These are phyloP conservation scores for Peucedramus taeniatus DNA, from an alignment of 2,113 vertebrate species.

Conservation along the genomic window DNA sequence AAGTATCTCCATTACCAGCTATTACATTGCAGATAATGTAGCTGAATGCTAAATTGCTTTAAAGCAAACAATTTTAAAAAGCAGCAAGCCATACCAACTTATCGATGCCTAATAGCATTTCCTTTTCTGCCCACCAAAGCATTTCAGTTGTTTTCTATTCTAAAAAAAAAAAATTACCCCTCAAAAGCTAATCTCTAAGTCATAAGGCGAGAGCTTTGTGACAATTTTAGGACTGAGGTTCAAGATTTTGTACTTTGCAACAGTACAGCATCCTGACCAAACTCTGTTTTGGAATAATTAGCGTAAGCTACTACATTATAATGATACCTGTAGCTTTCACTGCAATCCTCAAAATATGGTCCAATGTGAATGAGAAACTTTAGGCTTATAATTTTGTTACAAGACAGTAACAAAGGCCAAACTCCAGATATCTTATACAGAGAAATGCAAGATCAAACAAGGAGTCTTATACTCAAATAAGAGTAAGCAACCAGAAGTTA, in stretches of 20 bases:
- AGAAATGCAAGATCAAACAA: background rate
- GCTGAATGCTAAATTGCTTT: background rate
- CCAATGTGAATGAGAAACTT: accelerated
- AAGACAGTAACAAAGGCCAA: background rate
- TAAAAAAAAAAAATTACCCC: background rate
- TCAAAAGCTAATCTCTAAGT: background rate
- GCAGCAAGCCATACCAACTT: background rate
- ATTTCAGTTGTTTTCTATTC: background rate
- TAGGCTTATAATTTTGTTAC: background rate
- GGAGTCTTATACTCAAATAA: background rate
- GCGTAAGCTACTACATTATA: background rate
- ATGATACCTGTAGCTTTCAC: background rate
- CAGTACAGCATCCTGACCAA: background rate
- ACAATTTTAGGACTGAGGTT: background rate
- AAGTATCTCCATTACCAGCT: background rate
- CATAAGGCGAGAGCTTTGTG: background rate
- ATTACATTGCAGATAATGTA: background rate
- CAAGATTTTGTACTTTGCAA: background rate
- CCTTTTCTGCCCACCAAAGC: background rate
- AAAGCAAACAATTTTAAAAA: background rate
- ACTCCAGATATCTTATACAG: background rate
- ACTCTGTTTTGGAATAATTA: background rate
- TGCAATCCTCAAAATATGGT: background rate
- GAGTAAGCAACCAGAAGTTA: background rate
- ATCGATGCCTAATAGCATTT: background rate